phyloP scores from a whole-genome alignment of 2,113 vertebrate genomes.

The Triplophysa tibetana region DNA sequence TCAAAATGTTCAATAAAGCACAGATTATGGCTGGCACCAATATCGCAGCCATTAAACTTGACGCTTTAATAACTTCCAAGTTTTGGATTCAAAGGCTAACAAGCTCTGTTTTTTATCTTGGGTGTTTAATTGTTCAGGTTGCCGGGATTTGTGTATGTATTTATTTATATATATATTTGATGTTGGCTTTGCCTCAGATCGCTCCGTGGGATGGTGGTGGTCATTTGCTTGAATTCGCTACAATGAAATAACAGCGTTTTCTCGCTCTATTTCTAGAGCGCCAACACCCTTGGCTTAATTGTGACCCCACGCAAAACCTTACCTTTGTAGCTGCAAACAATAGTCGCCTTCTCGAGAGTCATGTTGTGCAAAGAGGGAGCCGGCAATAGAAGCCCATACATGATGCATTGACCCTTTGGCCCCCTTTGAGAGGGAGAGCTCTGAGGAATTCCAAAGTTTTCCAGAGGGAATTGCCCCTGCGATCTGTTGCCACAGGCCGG shows the following conservation, averaged over 20 bases:
- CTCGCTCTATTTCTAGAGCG: not conserved
- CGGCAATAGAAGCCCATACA: conserved; percentile 1
- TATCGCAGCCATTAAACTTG: conserved; percentile 1
- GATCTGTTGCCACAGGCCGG: conserved; percentile 35
- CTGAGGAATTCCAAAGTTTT: conserved; percentile 49
- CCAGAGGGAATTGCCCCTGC: conserved; percentile 44
- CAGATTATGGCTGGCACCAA: not conserved
- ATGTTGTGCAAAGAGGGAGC: conserved; percentile 29
- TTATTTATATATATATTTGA: not conserved
- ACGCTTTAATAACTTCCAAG: conserved; percentile 29
- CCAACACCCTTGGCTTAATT: conserved; percentile 11
- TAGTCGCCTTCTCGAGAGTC: conserved; percentile 19
- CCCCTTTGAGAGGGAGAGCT: conserved; percentile 30
- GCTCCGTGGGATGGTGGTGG: not conserved
- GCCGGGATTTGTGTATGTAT: conserved; percentile 15
- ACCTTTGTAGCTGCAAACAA: conserved; percentile 8
- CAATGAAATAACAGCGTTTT: not conserved
- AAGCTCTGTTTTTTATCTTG: conserved; percentile 10
- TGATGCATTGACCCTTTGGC: conserved; percentile 36
- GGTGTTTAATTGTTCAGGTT: conserved; percentile 27
- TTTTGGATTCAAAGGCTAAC: not conserved
- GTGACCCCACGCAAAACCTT: conserved; percentile 30
- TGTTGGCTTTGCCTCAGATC: not conserved
- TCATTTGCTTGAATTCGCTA: conserved; percentile 6
- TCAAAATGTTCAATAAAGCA: conserved; percentile 25